Percentiles rank a stretch among this genome's conserved stretches.
phyloP scores from a whole-genome alignment of 2,888 invertebrate species.

The Andricus curvator region DNA sequence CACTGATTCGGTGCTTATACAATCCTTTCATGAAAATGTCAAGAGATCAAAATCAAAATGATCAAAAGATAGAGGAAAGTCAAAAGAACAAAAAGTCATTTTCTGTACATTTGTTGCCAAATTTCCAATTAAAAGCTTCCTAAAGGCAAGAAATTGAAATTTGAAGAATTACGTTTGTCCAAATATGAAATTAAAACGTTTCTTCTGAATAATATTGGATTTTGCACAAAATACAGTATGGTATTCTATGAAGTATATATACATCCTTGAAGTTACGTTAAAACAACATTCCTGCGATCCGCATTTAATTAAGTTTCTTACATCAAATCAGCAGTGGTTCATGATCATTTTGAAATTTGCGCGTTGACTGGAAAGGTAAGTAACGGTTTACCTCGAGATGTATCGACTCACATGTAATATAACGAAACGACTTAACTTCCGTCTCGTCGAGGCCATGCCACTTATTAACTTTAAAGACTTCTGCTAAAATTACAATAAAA shows the following conservation, averaged over 20 bases:
- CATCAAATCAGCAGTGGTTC: neutral
- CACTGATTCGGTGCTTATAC: neutral
- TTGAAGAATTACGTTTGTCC: too few species aligned
- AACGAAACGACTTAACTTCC: slow-evolving; percentile 37
- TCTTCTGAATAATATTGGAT: too few species aligned
- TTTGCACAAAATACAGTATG: neutral
- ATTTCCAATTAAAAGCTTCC: too few species aligned
- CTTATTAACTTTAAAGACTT: slow-evolving; percentile 15
- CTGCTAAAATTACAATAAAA: slow-evolving; percentile 31
- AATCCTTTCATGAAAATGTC: neutral
- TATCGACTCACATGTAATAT: slow-evolving; percentile 26
- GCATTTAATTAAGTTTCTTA: slow-evolving; percentile 7
- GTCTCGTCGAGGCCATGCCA: slow-evolving; percentile 1
- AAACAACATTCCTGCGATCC: slow-evolving; percentile 10
- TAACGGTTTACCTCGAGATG: slow-evolving; percentile 21
- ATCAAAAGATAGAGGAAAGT: neutral
- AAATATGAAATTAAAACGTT: too few species aligned
- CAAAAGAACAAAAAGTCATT: neutral
- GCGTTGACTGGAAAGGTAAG: neutral
- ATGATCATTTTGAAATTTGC: slow-evolving; percentile 14
- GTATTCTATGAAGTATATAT: neutral
- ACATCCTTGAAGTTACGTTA: slow-evolving; percentile 2
- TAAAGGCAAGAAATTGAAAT: too few species aligned
- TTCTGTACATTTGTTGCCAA: too few species aligned
- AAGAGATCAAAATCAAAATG: neutral